Base-by-base conservation (phyloP, 2,888 invertebrate species). In the Acanthosoma haemorrhoidale region DNA sequence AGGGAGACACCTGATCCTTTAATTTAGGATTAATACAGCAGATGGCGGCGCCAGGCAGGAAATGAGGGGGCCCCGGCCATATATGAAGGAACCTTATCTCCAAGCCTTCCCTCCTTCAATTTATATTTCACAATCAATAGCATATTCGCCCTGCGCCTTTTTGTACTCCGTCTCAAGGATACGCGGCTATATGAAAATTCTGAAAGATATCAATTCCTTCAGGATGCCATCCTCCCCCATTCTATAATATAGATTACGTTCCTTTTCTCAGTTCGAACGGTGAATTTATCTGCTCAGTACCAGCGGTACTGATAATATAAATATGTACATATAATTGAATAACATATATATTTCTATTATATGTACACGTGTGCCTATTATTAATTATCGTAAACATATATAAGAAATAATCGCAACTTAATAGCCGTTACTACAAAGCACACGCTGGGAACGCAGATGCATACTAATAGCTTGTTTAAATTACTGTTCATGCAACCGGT, bases 11-110 rank as follows among this genome's bases (percentile, higher is more conserved):
- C 73, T 71, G 72, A 72, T 74, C 72, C 73, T 71, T 70, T 72
- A 74, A 71, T 73, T 73, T 73, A 73, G 71, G 71, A 73, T 73
- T 86, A 86, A 86, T 86, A 86, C 85, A 86, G 85, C 84, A 86
- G 85, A 85, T 85, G 84, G 84, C 80, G 79, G 77, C 58, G 29
- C 21, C 25, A 68, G 41, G 38, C 18, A 63, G 71, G 70, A 38
- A 64, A 60, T 59, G 69, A 38, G 70, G 75, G 72, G 68, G 38
- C 36, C 69, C 64, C 38, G 71, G 73, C 74, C 73, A 68, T 59
- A 57, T 59, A 59, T 59, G 58, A 68, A 58, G 57, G 32, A 61
- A 34, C 2, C 34, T 36, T 36, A 61, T 21, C 34, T 36, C 61
- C 16, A n/a, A n/a, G n/a, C n/a, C 61, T 21, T 38, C 61, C 61